A percentile compares a stretch with the other conserved stretches of the same genome.
Evolutionary conservation across 64 coral and sea anemone species (phyloP).

Genomic region (Astreopora myriophthalma): DNA sequence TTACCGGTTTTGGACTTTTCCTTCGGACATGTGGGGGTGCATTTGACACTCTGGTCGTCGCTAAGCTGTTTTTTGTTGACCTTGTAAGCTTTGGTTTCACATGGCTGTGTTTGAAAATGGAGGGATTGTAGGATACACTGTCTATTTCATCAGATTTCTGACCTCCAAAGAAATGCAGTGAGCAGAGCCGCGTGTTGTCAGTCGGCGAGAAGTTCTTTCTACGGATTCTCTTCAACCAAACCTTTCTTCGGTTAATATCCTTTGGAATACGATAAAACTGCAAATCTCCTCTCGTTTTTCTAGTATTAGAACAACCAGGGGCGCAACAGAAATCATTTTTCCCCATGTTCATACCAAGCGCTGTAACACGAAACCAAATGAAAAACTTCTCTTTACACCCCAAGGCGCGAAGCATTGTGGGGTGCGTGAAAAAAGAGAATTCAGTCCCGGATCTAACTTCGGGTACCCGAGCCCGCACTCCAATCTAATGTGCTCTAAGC

Average conservation of each 20-base stretch:
- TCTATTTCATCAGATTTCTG: constrained; percentile 14
- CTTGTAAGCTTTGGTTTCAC: constrained; percentile 36
- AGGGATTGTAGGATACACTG: constrained; percentile 46
- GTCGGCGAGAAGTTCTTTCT: constrained; percentile 43
- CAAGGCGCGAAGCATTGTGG: constrained; percentile 71
- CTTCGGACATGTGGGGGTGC: constrained; percentile 5
- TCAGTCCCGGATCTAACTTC: no score
- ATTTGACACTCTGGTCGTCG: constrained; percentile 35
- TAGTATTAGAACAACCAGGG: constrained; percentile 43
- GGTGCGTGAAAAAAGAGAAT: constrained; percentile 61
- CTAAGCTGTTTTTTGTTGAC: constrained; percentile 58
- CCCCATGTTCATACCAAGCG: constrained; percentile 19
- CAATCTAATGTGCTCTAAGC: no score
- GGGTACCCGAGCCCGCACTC: no score
- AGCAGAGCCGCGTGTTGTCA: constrained; percentile 44
- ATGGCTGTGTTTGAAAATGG: constrained; percentile 9
- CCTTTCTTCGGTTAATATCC: constrained; percentile 39
- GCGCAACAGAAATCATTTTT: constrained; percentile 67
- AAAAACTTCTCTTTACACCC: constrained; percentile 40
- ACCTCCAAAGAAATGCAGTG: constrained; percentile 33
- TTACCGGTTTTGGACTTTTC: constrained; percentile 39
- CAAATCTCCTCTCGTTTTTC: constrained; percentile 30
- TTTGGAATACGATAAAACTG: constrained; percentile 69
- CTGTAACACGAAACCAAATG: background rate
- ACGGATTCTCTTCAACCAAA: constrained; percentile 58